Base-by-base conservation (phyloP, 92 coral and sea anemone species). In the Paramuricea clavata region DNA sequence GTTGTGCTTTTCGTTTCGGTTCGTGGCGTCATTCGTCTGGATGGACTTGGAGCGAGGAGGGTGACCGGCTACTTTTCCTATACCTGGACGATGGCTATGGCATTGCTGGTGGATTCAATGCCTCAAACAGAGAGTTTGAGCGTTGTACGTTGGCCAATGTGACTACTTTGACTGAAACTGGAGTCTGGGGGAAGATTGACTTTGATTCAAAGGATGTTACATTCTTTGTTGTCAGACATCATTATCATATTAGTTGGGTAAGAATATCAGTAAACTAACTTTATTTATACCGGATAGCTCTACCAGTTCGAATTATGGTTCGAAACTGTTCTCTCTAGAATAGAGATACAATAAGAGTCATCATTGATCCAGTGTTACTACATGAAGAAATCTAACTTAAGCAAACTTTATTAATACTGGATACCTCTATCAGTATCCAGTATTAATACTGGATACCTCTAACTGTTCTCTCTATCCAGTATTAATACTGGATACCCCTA, bases 1-100 rank as follows among this genome's bases (percentile, higher is more conserved):
- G 57, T 79, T 59, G 84, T 41, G 56, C 23, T n/a, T 61, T 79
- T 61, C 84, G 84, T n/a, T 79, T 79, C 39, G 84, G 84, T 12
- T 79, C 84, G 19, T 60, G 84, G 84, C 71, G 59, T n/a, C n/a
- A 32, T 22, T 22, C 27, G 25, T 28, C 15, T 11, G 73, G 84
- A 1, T 79, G 84, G 84, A 42, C 5, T 0, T 79, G 84, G 84
- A 61, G 33, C 19, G 6, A 16, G 30, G n/a, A 3, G 12, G 57
- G 59, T 23, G 73, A 35, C 21, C 52, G 56, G 8, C 11, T 57
- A 59, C 56, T 61, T 12, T 36, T 49, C 2, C 72, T 79, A 1
- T 79, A 19, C 36, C 0, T 79, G 23, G 57, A 79, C 12, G 73
- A 33, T 8, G 84, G 84, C n/a, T 61, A 57, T 23, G 84, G 72